Evolutionary conservation across 2,888 invertebrate genomes (phyloP).

Genomic region (Pristionchus arcanus): DNA sequence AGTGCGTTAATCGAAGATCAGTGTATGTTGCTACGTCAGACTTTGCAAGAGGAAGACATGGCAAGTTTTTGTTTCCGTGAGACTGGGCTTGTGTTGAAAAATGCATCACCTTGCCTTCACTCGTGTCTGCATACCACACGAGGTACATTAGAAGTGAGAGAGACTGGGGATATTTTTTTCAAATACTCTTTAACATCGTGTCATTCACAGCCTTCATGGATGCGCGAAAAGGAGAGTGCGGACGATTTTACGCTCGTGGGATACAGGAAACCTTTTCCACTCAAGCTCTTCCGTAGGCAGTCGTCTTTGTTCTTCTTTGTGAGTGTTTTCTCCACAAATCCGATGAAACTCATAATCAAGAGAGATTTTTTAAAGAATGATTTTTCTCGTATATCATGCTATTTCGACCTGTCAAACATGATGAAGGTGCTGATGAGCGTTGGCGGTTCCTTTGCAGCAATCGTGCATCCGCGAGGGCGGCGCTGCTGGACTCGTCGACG

Average conservation of each 20-base stretch:
- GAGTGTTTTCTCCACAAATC: too few relatives aligned
- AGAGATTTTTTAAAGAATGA: background rate
- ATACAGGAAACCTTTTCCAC: background rate
- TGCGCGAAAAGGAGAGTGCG: background rate
- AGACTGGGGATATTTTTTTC: too few relatives aligned
- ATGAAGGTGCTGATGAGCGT: too few relatives aligned
- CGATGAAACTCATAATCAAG: background rate
- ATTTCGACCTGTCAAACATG: too few relatives aligned
- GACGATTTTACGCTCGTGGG: background rate
- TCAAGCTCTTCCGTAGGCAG: background rate
- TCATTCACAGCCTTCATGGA: background rate
- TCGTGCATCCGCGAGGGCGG: background rate
- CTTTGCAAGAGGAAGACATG: background rate
- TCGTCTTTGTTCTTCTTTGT: background rate
- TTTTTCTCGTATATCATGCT: too few relatives aligned
- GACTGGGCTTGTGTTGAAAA: too few relatives aligned
- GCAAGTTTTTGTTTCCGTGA: too few relatives aligned
- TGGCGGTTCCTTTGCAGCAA: background rate
- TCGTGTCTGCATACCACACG: too few relatives aligned
- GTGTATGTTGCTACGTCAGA: background rate
- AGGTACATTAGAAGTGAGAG: too few relatives aligned
- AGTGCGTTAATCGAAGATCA: background rate
- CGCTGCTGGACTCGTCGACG: too few relatives aligned
- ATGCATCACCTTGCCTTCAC: too few relatives aligned
- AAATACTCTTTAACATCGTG: too few relatives aligned